Percentiles rank a stretch among this genome's conserved stretches.
phyloP scores from a whole-genome alignment of 2,797 vertebrate species.

The Alcedo atthis region DNA sequence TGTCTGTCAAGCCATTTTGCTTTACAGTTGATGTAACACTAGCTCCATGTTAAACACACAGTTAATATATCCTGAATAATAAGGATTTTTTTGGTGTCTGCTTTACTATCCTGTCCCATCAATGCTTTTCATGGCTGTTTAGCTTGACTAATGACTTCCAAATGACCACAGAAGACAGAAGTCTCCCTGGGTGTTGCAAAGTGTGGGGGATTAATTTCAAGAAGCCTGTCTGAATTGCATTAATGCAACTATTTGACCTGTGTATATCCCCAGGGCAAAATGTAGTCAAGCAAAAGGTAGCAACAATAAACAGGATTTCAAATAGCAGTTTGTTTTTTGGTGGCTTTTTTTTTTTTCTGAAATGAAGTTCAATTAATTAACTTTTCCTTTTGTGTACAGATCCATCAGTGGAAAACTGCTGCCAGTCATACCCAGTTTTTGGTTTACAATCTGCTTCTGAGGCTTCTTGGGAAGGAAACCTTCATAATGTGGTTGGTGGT shows the following conservation, averaged over 20 bases:
- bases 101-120: constrained; percentile 69
- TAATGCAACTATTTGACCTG: constrained; percentile 78
- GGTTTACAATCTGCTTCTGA: not conserved
- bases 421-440: not conserved
- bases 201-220: constrained; percentile 59
- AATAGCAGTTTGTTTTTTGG: not conserved
- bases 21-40: constrained; percentile 55
- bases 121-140: constrained; percentile 78
- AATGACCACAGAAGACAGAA: constrained; percentile 66
- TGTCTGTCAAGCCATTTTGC: constrained; percentile 57
- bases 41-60: constrained; percentile 28
- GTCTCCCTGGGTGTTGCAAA: constrained; percentile 55
- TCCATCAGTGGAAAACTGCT: not conserved
- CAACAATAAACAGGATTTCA: not conserved
- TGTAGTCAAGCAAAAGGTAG: not conserved
- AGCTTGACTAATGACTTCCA: constrained; percentile 76
- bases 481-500: not conserved
- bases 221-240: constrained; percentile 67
- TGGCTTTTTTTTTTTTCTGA: not conserved
- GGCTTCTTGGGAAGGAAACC: not conserved
- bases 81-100: constrained; percentile 47
- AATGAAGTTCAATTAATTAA: not conserved
- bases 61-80: constrained; percentile 51
- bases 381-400: not conserved
- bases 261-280: constrained; percentile 45